Evolutionary conservation across 2,113 vertebrate genomes (phyloP).

Genomic region (Anhinga anhinga): DNA sequence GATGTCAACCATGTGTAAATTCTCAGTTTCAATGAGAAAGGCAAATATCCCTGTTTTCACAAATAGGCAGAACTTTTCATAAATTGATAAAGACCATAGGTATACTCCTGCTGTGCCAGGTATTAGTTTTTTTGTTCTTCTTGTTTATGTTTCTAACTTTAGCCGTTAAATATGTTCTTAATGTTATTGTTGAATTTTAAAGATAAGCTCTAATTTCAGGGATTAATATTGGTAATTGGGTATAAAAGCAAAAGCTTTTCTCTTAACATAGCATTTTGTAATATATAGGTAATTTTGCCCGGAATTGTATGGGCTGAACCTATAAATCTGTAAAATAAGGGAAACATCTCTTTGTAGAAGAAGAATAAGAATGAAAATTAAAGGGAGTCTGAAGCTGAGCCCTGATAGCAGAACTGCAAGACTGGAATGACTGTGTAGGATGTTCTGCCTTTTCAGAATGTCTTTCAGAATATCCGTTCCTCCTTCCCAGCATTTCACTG

Average conservation of each 20-base stretch:
- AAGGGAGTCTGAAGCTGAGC: background rate
- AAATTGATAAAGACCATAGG: background rate
- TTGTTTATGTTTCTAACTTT: background rate
- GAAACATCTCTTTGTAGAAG: background rate
- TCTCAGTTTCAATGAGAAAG: background rate
- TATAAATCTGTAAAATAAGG: background rate
- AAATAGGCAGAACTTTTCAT: background rate
- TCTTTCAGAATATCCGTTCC: background rate
- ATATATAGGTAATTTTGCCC: background rate
- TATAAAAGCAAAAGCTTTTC: background rate
- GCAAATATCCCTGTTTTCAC: background rate
- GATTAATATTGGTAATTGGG: background rate
- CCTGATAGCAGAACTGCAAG: background rate
- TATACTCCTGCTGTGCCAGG: background rate
- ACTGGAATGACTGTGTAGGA: background rate
- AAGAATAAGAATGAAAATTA: background rate
- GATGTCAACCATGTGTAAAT: background rate
- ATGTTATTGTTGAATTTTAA: background rate
- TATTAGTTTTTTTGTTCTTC: background rate
- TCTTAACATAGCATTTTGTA: background rate
- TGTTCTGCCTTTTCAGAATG: background rate
- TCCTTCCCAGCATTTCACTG: background rate
- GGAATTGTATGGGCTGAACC: background rate
- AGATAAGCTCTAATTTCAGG: background rate
- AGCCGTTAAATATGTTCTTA: background rate